These are phyloP conservation scores for Xestia rhomboidea DNA, from an alignment of 2,888 invertebrate genomes.

Conservation along the genomic window DNA sequence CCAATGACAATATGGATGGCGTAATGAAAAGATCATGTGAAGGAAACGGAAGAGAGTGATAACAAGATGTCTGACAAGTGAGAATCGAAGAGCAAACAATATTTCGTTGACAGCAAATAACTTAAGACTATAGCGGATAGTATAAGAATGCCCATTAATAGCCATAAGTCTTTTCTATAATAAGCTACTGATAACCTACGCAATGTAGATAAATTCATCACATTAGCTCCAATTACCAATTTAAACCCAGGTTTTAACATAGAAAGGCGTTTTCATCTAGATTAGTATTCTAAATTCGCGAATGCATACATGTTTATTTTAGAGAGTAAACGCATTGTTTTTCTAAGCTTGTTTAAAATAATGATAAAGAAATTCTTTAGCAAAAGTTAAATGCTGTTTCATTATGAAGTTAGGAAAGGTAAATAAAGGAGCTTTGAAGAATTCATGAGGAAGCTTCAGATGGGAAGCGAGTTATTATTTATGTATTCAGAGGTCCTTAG, in stretches of 20 bases:
- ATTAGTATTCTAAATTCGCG: conserved; percentile 60
- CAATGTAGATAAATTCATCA: conserved; percentile 44
- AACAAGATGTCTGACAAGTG: not conserved
- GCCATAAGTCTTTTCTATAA: not conserved
- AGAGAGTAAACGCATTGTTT: conserved; percentile 42
- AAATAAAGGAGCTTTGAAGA: conserved; percentile 19
- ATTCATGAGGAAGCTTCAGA: conserved; percentile 36
- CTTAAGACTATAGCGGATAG: not conserved
- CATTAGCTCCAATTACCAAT: conserved; percentile 50
- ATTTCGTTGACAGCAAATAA: not conserved
- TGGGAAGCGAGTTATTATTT: conserved; percentile 21
- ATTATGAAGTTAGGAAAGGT: conserved; percentile 5
- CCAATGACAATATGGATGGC: not conserved
- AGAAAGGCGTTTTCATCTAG: conserved; percentile 66
- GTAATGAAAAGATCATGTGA: not conserved
- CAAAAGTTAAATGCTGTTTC: not conserved
- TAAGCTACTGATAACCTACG: not conserved
- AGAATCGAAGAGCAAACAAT: not conserved
- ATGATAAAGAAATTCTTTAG: conserved; percentile 30
- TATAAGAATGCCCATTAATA: not conserved
- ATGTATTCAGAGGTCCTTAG: conserved; percentile 31
- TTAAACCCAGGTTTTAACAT: conserved; percentile 45
- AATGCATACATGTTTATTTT: conserved; percentile 53
- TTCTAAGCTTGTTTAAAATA: conserved; percentile 21
- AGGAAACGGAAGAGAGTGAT: not conserved